Conservation (phyloP, 1,140 invertebrate genomes). For the Musca domestica region DNA sequence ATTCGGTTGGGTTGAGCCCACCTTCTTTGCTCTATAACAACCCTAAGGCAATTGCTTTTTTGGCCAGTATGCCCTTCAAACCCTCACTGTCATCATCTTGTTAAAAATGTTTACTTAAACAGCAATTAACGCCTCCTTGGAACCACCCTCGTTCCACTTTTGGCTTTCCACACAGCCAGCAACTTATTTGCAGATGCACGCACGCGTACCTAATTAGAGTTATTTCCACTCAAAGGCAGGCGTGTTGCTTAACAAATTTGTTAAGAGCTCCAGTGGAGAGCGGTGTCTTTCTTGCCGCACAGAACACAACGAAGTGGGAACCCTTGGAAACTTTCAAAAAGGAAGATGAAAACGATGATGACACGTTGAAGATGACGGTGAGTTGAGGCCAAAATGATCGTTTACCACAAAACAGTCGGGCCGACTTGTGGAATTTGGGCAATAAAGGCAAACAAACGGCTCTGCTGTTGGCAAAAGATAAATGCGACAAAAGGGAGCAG, state of each 20-base stretch:
- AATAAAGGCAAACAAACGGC: background rate
- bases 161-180: background rate
- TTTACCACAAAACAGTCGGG: slow-evolving; percentile 11
- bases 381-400: slow-evolving; percentile 6
- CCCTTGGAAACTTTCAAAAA: background rate
- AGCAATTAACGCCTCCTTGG: too few relatives aligned
- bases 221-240: slow-evolving; percentile 34
- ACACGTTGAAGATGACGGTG: background rate
- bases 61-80: too few relatives aligned
- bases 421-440: background rate
- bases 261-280: slow-evolving; percentile 51
- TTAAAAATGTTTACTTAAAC: too few relatives aligned
- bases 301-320: background rate
- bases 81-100: too few relatives aligned
- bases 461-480: background rate
- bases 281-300: slow-evolving; percentile 48
- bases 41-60: too few relatives aligned
- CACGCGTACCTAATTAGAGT: slow-evolving; percentile 49
- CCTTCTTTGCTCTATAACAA: too few relatives aligned
- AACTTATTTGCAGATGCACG: slow-evolving; percentile 21
- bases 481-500: background rate
- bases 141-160: background rate
- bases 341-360: background rate
- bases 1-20: too few relatives aligned
- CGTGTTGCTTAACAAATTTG: slow-evolving; percentile 53